phyloP scores from a whole-genome alignment of 1,140 invertebrate genomes.

The Helicorthomorpha holstii region DNA sequence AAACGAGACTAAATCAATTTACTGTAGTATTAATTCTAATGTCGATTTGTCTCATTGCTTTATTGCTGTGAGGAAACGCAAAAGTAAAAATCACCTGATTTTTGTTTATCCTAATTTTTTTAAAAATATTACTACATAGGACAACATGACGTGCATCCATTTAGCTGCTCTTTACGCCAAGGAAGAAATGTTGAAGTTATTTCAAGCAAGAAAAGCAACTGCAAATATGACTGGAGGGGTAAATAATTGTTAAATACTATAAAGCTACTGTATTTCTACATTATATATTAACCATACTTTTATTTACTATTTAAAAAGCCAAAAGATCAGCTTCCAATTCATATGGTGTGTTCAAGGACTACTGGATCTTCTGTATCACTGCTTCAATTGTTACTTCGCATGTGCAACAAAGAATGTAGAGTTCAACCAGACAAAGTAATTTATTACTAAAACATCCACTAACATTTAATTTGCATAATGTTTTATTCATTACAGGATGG shows the following conservation, averaged over 20 bases:
- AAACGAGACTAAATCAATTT: no score
- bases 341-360: slow-evolving; percentile 73
- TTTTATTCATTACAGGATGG: slow-evolving; percentile 46
- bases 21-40: no score
- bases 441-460: slow-evolving; percentile 11
- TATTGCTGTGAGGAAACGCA: background rate
- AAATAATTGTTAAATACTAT: slow-evolving; percentile 27
- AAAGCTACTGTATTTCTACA: background rate
- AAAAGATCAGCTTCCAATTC: slow-evolving; percentile 46
- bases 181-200: slow-evolving; percentile 83
- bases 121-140: slow-evolving; percentile 32
- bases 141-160: slow-evolving; percentile 84
- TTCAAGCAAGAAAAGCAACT: slow-evolving; percentile 78
- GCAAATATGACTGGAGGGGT: slow-evolving; percentile 80
- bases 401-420: slow-evolving; percentile 72
- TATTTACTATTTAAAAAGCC: slow-evolving; percentile 11
- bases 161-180: slow-evolving; percentile 81
- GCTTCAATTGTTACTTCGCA: slow-evolving; percentile 58
- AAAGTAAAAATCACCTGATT: slow-evolving; percentile 2
- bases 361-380: slow-evolving; percentile 79
- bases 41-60: no score
- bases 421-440: slow-evolving; percentile 69
- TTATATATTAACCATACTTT: slow-evolving; percentile 4
- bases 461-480: slow-evolving; percentile 3
- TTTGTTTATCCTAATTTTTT: no score